Evolutionary conservation across 1,140 invertebrate genomes (phyloP).

Genomic region (Carcinoscorpius rotundicauda): DNA sequence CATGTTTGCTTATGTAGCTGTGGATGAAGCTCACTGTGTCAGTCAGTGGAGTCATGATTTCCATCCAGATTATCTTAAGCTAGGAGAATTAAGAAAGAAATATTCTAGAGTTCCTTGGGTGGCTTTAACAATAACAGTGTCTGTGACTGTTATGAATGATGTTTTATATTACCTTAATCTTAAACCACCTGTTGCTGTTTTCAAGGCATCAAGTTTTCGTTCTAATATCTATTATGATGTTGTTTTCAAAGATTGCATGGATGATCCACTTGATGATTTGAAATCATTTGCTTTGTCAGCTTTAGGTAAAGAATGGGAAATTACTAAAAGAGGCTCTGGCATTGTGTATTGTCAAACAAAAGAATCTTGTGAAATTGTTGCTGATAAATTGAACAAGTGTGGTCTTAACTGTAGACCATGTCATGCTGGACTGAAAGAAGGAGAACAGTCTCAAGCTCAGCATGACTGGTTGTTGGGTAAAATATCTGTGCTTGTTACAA

Average conservation of each 20-base stretch:
- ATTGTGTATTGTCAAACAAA: constrained; percentile 56
- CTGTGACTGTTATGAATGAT: constrained; percentile 44
- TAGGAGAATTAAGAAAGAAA: constrained; percentile 55
- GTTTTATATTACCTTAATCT: constrained; percentile 43
- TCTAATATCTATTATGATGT: constrained; percentile 57
- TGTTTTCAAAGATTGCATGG: constrained; percentile 61
- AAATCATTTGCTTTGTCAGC: constrained; percentile 42
- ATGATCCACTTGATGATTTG: constrained; percentile 62
- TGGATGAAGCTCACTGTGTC: constrained; percentile 97
- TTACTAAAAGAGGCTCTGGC: constrained; percentile 48
- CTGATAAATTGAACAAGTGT: constrained; percentile 39
- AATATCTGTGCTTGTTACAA: constrained; percentile 46
- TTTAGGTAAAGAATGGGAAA: constrained; percentile 31
- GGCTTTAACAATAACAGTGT: constrained; percentile 88
- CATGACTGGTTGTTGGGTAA: constrained; percentile 50
- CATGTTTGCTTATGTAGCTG: constrained; percentile 48
- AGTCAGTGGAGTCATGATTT: constrained; percentile 98
- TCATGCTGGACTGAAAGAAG: constrained; percentile 47
- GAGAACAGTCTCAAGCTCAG: constrained; percentile 43
- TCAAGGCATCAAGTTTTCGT: constrained; percentile 50
- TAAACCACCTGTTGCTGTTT: constrained; percentile 39
- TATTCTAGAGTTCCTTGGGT: constrained; percentile 63
- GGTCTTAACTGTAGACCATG: constrained; percentile 46
- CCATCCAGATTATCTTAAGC: constrained; percentile 80
- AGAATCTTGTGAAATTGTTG: constrained; percentile 49